Evolutionary conservation across 2,888 invertebrate genomes (phyloP), one percentile per base, ranked within the genome.

Genomic region (Bombyx huttoni): DNA sequence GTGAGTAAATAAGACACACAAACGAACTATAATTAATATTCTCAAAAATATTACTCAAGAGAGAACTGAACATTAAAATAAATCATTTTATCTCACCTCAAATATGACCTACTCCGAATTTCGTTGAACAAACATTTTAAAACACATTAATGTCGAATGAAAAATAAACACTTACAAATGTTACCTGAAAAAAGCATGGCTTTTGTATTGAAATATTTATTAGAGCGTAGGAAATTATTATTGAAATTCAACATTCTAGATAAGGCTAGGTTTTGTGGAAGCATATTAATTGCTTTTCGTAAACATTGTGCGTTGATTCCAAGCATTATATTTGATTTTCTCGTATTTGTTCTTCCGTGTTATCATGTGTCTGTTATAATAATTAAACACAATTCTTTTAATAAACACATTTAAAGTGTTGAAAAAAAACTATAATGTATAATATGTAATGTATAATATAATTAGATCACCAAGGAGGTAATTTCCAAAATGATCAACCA

Each of bases 221-320:
- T 49, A 49, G 52, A 35, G 35, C 47, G 47, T 34, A 14, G 14
- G 2, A 24, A 52, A 49, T 47, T 46, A 48, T 45, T 34, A 50
- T 50, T 50, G 45, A 50, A 50, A 48, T 48, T 53, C 47, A 48
- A 49, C 48, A 53, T 35, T 48, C 49, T 47, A 58, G 57, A 56
- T 58, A 58, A 56, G 58, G 58, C 54, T 58, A 53, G 55, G 59
- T 59, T 62, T 59, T 48, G 48, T 56, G 58, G 51, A 59, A 56
- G 56, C 55, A 34, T 56, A 58, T 52, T 60, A 62, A 63, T 63
- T 61, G 51, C 40, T 40, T 40, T 34, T 54, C 50, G 50, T 57
- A 63, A 63, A 62, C 58, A 62, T 47, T 48, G 40, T 50, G 34
- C 50, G 52, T 52, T 50, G 34, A n/a, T 45, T 40, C 12, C 40